Base-by-base conservation (phyloP, 2,888 invertebrate genomes). In the Melitaea athalia region DNA sequence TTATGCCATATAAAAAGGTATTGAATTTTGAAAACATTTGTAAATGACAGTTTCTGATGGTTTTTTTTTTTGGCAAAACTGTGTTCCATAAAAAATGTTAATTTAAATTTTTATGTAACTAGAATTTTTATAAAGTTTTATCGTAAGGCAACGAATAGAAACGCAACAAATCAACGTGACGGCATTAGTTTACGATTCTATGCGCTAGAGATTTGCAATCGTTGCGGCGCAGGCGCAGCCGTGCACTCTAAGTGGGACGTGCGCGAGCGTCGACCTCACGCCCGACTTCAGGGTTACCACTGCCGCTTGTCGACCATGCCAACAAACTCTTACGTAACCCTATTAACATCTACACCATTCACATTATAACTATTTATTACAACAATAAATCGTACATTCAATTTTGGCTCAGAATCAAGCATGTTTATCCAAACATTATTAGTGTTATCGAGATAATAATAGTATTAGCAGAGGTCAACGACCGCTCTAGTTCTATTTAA, bases 241-340 rank as follows among this genome's bases (percentile, higher is more conserved):
- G 84, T 82, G 86, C 83, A 79, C 81, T 82, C 85, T 86, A 92
- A 88, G 89, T 92, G 78, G 92, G 91, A 83, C 88, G 87, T 76
- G 83, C 78, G 87, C 86, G 92, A 81, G 81, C 91, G 81, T 86
- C 85, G 91, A 92, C 89, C 91, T 86, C 86, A 67, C 88, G 89
- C 79, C 85, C 89, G 88, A 82, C 88, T 88, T 91, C 92, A 92
- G 89, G 92, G 92, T 91, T 91, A 92, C 81, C 80, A 74, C 72
- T 75, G 72, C 82, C 80, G 75, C 77, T 79, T 77, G 74, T 61
- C 70, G 70, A 76, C 75, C 78, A 76, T 77, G 76, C 74, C 72
- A 68, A 72, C 68, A 67, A 70, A 74, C 73, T 73, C 64, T 78
- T 76, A 77, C 72, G 75, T 75, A 77, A 77, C 74, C 66, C 52